Evolutionary conservation across 2,113 vertebrate genomes (phyloP), one percentile per base, ranked within the genome.

Genomic region (Pelmatolapia mariae): DNA sequence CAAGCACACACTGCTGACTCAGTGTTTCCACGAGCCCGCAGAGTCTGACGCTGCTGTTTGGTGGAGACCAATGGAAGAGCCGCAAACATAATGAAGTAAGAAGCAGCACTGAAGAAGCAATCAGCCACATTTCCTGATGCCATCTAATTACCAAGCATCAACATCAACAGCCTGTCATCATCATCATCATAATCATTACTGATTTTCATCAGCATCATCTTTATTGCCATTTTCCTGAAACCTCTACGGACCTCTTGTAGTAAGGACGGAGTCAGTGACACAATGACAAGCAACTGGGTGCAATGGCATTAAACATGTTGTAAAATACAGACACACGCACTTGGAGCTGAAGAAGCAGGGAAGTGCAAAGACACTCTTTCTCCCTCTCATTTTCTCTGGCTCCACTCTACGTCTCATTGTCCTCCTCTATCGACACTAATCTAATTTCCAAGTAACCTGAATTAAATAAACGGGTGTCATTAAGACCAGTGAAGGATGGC

Each of bases 381-480:
- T 52, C 63, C 43, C 24, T 43, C 66, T 76, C 31, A 6, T 63
- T 86, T 86, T 87, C 89, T 89, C 52, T 33, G 13, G 63, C 52
- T 87, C 84, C 63, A 18, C 79, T 87, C 79, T 71, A 24, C 40
- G 63, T 85, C 81, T 36, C 80, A n/a, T 47, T 15, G 54, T 83
- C 83, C 61, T 45, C 66, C 59, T 73, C 84, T 71, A 43, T 84
- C 40, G 31, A 86, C 92, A 92, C 91, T 94, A 93, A 95, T 94
- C 86, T 90, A 59, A 86, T 94, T 95, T 93, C 92, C 87, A 85
- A 86, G 61, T 84, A 81, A 90, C 84, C 87, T 73, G 91, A 93
- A 94, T 94, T 94, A 93, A 94, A 94, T 92, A 94, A 93, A 90
- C 86, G 90, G 90, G 89, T 91, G 89, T 93, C 91, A 95, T 94